Percentiles rank a stretch among this genome's conserved stretches.
These are phyloP conservation scores for Enteromius treurensis DNA, from an alignment of 2,797 vertebrate species.

Conservation along the genomic window DNA sequence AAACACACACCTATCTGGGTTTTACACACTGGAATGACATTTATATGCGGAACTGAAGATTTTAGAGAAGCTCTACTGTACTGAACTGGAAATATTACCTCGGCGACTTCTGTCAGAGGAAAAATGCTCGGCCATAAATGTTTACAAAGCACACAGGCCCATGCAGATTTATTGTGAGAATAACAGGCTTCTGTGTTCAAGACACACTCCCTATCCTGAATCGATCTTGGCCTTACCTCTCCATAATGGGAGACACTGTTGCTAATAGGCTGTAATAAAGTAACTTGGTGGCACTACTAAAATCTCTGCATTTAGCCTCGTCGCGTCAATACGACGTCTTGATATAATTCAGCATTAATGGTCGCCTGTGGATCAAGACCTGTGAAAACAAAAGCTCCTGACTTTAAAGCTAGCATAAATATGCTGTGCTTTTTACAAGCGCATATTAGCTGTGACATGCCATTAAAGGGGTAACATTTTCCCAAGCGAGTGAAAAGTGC, in stretches of 20 bases:
- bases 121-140: slow-evolving; percentile 46
- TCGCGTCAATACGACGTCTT: slow-evolving; percentile 30
- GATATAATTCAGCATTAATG: slow-evolving; percentile 49
- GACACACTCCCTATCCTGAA: slow-evolving; percentile 68
- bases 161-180: slow-evolving; percentile 70
- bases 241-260: slow-evolving; percentile 73
- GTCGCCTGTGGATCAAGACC: slow-evolving; percentile 50
- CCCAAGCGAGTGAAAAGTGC: slow-evolving; percentile 65
- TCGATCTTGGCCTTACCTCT: slow-evolving; percentile 74
- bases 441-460: slow-evolving; percentile 59
- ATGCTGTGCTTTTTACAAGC: slow-evolving; percentile 62
- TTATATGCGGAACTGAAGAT: slow-evolving; percentile 40
- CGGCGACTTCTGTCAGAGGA: slow-evolving; percentile 48
- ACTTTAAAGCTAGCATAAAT: slow-evolving; percentile 64
- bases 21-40: slow-evolving; percentile 40
- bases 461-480: slow-evolving; percentile 56
- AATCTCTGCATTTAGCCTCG: slow-evolving; percentile 60
- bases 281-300: slow-evolving; percentile 67
- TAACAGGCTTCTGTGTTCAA: slow-evolving; percentile 64
- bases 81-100: slow-evolving; percentile 60
- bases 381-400: slow-evolving; percentile 38
- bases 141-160: slow-evolving; percentile 58
- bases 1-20: slow-evolving; percentile 37
- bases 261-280: slow-evolving; percentile 79
- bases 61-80: slow-evolving; percentile 31